Conservation (phyloP, 2,113 vertebrate genomes). For the Callochromis pleurospilus region DNA sequence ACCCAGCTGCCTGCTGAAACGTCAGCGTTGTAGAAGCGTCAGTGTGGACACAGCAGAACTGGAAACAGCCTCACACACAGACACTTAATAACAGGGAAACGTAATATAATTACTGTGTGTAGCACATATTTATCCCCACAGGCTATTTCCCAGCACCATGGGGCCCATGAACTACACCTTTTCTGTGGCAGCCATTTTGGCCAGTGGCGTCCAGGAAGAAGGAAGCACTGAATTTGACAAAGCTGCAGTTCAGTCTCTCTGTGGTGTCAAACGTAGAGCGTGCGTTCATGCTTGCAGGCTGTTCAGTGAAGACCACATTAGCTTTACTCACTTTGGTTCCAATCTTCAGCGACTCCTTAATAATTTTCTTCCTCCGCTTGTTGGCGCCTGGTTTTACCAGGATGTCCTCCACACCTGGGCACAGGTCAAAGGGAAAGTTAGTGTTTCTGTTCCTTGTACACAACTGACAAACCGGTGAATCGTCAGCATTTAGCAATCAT, state of each 20-base stretch:
- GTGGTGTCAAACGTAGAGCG: not conserved
- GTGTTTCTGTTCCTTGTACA: not conserved
- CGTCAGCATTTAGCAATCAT: not conserved
- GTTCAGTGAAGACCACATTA: not conserved
- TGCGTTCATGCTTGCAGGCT: not conserved
- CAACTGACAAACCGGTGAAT: not conserved
- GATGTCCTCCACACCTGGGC: constrained; percentile 91
- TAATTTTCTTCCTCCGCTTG: constrained; percentile 74
- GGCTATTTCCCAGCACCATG: not conserved
- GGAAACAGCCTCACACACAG: not conserved
- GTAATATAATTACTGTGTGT: constrained; percentile 19
- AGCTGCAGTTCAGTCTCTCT: constrained; percentile 18
- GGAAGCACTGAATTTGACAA: constrained; percentile 59
- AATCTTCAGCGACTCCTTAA: constrained; percentile 74
- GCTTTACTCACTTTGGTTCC: constrained; percentile 77
- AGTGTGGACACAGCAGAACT: not conserved
- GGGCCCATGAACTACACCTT: constrained; percentile 50
- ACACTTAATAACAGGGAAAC: not conserved
- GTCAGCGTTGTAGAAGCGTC: not conserved
- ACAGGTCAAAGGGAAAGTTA: not conserved
- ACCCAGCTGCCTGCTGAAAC: not conserved
- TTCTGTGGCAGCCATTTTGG: constrained; percentile 54
- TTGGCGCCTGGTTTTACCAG: constrained; percentile 84
- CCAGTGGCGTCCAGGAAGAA: constrained; percentile 44
- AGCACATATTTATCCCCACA: constrained; percentile 42